Base-by-base conservation (phyloP, 2,113 vertebrate species). In the Protobothrops flavoviridis region DNA sequence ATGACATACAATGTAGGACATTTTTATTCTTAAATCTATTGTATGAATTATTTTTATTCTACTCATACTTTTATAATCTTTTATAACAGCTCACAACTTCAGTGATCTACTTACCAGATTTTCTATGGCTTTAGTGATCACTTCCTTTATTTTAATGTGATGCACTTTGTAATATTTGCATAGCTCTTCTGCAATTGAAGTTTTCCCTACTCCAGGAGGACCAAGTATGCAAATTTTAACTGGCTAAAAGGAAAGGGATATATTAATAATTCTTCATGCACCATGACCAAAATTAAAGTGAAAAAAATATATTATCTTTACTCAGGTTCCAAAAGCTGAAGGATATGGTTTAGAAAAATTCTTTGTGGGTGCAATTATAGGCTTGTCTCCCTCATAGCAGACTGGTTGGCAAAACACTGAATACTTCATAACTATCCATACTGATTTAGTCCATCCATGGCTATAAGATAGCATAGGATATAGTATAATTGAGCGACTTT, bases 151-250 rank as follows among this genome's bases (percentile, higher is more conserved):
- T 11, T 96, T 98, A 88, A 99, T 89, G 94, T 99, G 98, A 91
- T 99, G 98, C 20, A 99, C 95, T 90, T 97, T 98, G 97, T 99
- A 99, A 94, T 98, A 93, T 39, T 97, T 97, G 96, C 98, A 98
- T 94, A 99, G 96, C 45, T 96, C 96, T 90, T 97, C 96, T 0
- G 98, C 96, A 45, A 99, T 55, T 0, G 97, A 98, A 94, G 98
- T 98, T 93, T 99, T 99, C 2, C 99, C 99, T 89, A 97, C 98
- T 0, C 98, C 99, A 0, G 99, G 99, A 85, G 99, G 99, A 3
- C 99, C 99, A 2, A 99, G 97, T 2, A 99, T 93, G 87, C 91
- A 99, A 59, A 99, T 53, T 93, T 98, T 98, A 88, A 99, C 93
- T 8, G 99, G 98, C 99, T 99, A 90, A 11, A 95, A 94, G 48